phyloP scores from a whole-genome alignment of 2,113 vertebrate species.

The Poeciliopsis occidentalis region DNA sequence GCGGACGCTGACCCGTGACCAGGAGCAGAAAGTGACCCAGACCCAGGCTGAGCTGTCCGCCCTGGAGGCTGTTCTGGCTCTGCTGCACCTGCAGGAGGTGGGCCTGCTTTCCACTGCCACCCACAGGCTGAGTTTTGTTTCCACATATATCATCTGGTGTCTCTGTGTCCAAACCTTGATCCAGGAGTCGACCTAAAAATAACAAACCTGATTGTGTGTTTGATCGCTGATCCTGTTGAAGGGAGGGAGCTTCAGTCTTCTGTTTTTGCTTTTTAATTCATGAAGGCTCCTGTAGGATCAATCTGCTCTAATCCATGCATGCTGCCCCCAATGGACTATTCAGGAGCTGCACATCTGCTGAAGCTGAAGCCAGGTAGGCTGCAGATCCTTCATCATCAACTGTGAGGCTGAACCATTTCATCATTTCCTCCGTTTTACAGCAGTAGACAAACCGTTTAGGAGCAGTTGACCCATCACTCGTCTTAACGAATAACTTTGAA shows the following conservation, averaged over 20 bases:
- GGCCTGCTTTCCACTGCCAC: neutral
- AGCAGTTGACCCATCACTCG: too few relatives aligned
- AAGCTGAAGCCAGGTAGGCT: conserved; percentile 69
- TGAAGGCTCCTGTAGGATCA: conserved; percentile 61
- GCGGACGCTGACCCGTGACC: conserved; percentile 73
- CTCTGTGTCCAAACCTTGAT: neutral
- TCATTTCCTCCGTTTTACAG: too few relatives aligned
- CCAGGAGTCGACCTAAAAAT: too few relatives aligned
- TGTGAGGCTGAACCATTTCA: too few relatives aligned
- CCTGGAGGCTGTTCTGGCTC: conserved; percentile 83
- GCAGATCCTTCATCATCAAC: neutral
- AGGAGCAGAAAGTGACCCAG: conserved; percentile 79
- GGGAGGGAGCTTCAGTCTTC: neutral
- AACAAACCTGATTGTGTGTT: neutral
- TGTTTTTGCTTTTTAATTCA: neutral
- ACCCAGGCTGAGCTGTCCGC: conserved; percentile 80
- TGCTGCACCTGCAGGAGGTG: conserved; percentile 81
- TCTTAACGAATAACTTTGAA: too few relatives aligned
- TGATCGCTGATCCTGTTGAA: too few relatives aligned
- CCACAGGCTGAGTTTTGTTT: neutral
- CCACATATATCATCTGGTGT: neutral
- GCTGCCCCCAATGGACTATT: conserved; percentile 63
- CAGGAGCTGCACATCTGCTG: conserved; percentile 57
- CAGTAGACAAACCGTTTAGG: too few relatives aligned
- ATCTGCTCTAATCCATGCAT: conserved; percentile 75